Evolutionary conservation across 2,888 invertebrate genomes (phyloP), one percentile per base, ranked within the genome.

Genomic region (Cheilosia pagana): DNA sequence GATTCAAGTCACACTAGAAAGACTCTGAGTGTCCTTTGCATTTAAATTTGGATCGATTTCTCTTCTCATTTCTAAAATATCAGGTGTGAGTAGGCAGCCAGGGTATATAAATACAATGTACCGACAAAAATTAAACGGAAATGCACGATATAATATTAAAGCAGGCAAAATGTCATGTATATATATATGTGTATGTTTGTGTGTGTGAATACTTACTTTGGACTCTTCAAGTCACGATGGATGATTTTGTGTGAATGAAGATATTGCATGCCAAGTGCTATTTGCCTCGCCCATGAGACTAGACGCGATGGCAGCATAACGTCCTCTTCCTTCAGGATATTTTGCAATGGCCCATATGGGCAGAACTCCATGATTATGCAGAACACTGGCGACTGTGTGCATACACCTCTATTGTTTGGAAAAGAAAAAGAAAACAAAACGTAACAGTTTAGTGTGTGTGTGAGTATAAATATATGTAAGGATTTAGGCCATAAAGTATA

Each of bases 351-450:
- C 2, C 99, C 99, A 89, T 97, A 96, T 2, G 98, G 97, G 91
- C 99, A 99, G 92, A 95, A 99, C 91, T 99, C 99, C 99, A 99
- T 99, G 71, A 99, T 95, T 87, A 99, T 96, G 91, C 98, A 98
- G 90, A 96, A 98, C 88, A 96, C 96, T 0, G 98, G 98, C 6
- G 97, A 95, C 90, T 96, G 96, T 0, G 97, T 97, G 91, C 98
- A 99, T 5, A 99, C 96, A 60, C 99, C 99, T 90, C 96, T 96
- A 92, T 52, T 91, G 91, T 89, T 82, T 75, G 75, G 87, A 86
- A 52, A 68, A 67, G 57, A 86, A 60, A 91, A 63, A 43, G 57
- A 62, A 41, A 41, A 31, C 14, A 65, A 55, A 25, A 28, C 21
- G 21, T 35, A 53, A 14, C 43, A 43, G 19, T 45, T 16, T n/a